A percentile compares a stretch with the other conserved stretches of the same genome.
Evolutionary conservation across 2,888 invertebrate genomes (phyloP).

Genomic region (Pheosia gnoma): DNA sequence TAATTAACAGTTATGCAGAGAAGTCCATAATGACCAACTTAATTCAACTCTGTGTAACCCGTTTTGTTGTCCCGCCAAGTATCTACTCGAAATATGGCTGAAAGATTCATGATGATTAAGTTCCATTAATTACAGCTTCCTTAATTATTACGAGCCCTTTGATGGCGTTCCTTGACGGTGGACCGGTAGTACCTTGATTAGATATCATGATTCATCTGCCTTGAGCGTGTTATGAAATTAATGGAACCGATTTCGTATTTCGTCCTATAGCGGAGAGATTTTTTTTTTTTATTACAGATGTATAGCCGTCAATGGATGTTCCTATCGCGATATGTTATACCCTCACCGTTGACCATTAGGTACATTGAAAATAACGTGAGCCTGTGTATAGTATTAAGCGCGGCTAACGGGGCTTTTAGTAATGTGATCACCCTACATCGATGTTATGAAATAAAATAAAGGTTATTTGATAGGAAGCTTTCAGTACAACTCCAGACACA

Average conservation of each 20-base stretch:
- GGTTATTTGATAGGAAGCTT: too few species aligned
- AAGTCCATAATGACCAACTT: slow-evolving; percentile 1
- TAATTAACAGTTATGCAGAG: neutral
- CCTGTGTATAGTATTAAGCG: too few species aligned
- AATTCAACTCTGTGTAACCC: neutral
- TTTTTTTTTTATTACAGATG: too few species aligned
- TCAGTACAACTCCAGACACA: neutral
- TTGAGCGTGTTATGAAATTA: neutral
- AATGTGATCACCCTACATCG: too few species aligned
- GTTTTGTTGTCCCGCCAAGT: neutral
- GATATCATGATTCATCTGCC: neutral
- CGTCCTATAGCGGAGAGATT: too few species aligned
- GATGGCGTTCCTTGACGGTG: slow-evolving; percentile 5
- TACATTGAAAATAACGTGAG: too few species aligned
- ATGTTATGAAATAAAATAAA: too few species aligned
- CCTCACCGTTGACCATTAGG: too few species aligned
- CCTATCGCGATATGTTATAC: too few species aligned
- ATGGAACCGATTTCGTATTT: neutral
- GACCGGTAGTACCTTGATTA: neutral
- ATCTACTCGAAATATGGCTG: neutral
- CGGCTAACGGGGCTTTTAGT: too few species aligned
- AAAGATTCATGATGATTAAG: slow-evolving; percentile 5
- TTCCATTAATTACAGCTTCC: slow-evolving; percentile 8
- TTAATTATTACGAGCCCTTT: slow-evolving; percentile 6
- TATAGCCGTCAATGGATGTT: too few species aligned